Base-by-base conservation (phyloP, 2,888 invertebrate species). In the Lasioglossum oenotherae region DNA sequence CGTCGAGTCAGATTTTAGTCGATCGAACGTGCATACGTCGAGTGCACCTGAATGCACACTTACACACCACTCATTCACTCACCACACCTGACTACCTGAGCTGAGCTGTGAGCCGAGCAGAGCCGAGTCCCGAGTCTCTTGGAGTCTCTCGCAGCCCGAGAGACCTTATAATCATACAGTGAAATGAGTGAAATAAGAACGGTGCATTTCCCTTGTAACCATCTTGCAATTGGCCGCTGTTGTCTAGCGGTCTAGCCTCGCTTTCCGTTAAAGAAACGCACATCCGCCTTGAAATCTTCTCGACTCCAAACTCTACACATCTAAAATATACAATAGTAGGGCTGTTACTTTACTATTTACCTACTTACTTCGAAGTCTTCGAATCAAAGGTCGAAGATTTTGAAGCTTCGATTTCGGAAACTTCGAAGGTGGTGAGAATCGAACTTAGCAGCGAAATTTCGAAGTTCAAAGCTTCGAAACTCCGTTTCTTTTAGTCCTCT, bases 151-250 rank as follows among this genome's bases (percentile, higher is more conserved):
- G n/a, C n/a, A n/a, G n/a, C n/a, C n/a, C 81, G 79, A 38, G 35
- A 73, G 19, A 35, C 41, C 69, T 69, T 49, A 49, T 79, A 81
- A 49, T 67, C 72, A 69, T 64, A 19, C 69, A 64, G 12, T 19
- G 77, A 86, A 85, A 86, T 71, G 77, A 82, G 86, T 19, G 77
- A 86, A 85, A 86, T 71, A 79, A 82, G 86, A 85, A 85, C 85
- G n/a, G 74, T 69, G n/a, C 27, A 67, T 53, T 86, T 86, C 86
- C 2, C 19, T 27, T 85, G 64, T 64, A 78, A 12, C 80, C 12
- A 2, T 35, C 0, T 1, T 2, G 1, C 14, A 1, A 85, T 86
- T 85, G 82, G 86, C 14, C 27, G 12, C 0, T 38, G 8, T 38
- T 38, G 38, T 38, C 38, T 38, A 1, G 14, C 72, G 38, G 19